phyloP scores from a whole-genome alignment of 2,888 invertebrate genomes.

The Lasioglossum oenotherae region DNA sequence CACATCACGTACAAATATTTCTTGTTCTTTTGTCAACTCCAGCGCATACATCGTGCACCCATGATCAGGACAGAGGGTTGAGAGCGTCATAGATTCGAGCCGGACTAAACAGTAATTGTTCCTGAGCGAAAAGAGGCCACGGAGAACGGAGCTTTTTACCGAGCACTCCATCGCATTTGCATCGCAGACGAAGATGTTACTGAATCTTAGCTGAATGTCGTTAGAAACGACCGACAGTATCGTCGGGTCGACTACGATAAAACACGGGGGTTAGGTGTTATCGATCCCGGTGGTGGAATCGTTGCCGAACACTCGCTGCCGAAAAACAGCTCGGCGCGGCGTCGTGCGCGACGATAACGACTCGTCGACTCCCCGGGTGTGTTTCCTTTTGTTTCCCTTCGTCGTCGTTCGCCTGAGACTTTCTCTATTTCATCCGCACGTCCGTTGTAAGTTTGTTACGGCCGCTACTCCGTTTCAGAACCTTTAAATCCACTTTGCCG shows the following conservation, averaged over 20 bases:
- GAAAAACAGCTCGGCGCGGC: constrained; percentile 29
- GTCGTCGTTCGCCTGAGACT: background rate
- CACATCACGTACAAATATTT: no score
- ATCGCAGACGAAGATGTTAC: constrained; percentile 55
- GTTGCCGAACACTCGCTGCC: constrained; percentile 10
- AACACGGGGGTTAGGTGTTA: constrained; percentile 26
- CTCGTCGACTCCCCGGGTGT: background rate
- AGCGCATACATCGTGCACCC: no score
- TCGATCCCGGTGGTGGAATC: constrained; percentile 36
- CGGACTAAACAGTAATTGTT: constrained; percentile 52
- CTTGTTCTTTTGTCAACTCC: no score
- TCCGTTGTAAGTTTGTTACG: constrained; percentile 27
- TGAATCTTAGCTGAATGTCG: constrained; percentile 61
- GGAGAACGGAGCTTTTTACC: constrained; percentile 48
- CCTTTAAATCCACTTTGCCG: constrained; percentile 30
- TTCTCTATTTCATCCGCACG: constrained; percentile 24
- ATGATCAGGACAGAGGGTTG: background rate
- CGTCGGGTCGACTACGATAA: constrained; percentile 14
- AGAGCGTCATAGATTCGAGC: constrained; percentile 9
- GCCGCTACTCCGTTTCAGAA: constrained; percentile 8
- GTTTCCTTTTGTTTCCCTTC: constrained; percentile 21
- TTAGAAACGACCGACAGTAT: constrained; percentile 51
- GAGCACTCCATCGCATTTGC: constrained; percentile 50
- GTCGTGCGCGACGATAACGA: constrained; percentile 28
- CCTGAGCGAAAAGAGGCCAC: constrained; percentile 36